Conservation (phyloP, 1,140 invertebrate genomes). For the Phocides pigmalion region DNA sequence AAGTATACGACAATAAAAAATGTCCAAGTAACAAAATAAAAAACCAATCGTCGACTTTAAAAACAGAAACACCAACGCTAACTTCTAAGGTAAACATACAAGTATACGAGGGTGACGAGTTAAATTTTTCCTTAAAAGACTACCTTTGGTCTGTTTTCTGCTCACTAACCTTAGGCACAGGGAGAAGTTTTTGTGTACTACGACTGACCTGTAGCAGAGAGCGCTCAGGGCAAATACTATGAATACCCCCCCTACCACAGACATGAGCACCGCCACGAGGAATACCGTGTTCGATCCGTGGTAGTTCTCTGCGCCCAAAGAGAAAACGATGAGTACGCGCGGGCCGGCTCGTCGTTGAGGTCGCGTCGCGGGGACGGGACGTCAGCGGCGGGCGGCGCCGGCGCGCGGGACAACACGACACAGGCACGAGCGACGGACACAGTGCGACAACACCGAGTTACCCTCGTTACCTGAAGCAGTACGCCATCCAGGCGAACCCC, state of each 20-base stretch:
- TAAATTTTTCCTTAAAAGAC: constrained; percentile 84
- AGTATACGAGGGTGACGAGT: constrained; percentile 83
- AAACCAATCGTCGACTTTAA: constrained; percentile 79
- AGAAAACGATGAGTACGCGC: constrained; percentile 68
- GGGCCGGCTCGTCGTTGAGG: constrained; percentile 46
- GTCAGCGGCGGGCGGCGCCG: constrained; percentile 56
- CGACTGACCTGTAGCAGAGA: constrained; percentile 99
- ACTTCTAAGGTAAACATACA: constrained; percentile 81
- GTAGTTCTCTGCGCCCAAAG: constrained; percentile 91
- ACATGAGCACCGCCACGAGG: constrained; percentile 98
- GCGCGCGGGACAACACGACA: constrained; percentile 58
- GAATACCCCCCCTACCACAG: constrained; percentile 99
- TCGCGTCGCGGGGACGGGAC: constrained; percentile 52
- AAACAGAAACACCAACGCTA: constrained; percentile 81
- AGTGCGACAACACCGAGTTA: constrained; percentile 78
- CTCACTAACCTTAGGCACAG: constrained; percentile 98
- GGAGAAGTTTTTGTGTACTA: constrained; percentile 98
- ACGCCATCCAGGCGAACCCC: constrained; percentile 96
- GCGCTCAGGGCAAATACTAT: constrained; percentile 98
- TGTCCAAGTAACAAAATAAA: constrained; percentile 69
- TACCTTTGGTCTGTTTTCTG: constrained; percentile 89
- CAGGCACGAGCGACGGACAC: constrained; percentile 65
- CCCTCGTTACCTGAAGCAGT: constrained; percentile 95
- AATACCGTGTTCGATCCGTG: constrained; percentile 97
- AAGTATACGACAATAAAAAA: constrained; percentile 74